Base-by-base conservation (phyloP, 2,113 vertebrate genomes). In the Centropristis striata region DNA sequence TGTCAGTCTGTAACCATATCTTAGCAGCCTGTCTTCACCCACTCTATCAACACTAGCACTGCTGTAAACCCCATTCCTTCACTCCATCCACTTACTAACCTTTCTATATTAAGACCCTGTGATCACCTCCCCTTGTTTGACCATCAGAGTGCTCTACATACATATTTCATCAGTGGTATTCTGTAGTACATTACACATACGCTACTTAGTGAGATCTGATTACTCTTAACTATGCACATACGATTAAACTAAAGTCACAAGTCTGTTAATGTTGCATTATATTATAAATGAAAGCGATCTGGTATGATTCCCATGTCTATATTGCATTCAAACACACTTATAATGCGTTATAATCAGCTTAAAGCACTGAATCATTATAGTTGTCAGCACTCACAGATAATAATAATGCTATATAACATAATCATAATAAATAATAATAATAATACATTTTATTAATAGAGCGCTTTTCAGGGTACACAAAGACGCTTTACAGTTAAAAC, bases 21-120 rank as follows among this genome's bases (percentile, higher is more conserved):
- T 84, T 23, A 37, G 53, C 68, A 59, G 80, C 74, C 74, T 92
- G 88, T 92, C 90, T 82, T 87, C 88, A 86, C 78, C 71, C 50
- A 70, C 73, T 92, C 90, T n/a, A 41, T 92, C 91, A 91, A 88
- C 88, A 86, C 88, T 11, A 47, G 49, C 71, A 7, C 88, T 77
- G 81, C 60, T 76, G 83, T 83, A 83, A 86, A 74, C 42, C 21
- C 68, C 78, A 78, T 81, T 76, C 78, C 89, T 80, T 16, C 59
- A 20, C 60, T 54, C 73, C 79, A 36, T 65, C 82, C 83, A 85
- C 78, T 86, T 73, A 87, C 80, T 68, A 81, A 82, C 61, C 73
- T 75, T 88, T 93, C 90, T 90, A 92, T 88, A 85, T 92, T 88
- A 85, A 86, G 84, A 25, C 39, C 60, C 58, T 4, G 12, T 46